Evolutionary conservation across 2,888 invertebrate species (phyloP), one percentile per base, ranked within the genome.

Genomic region (Nephrocerus scutellatus): DNA sequence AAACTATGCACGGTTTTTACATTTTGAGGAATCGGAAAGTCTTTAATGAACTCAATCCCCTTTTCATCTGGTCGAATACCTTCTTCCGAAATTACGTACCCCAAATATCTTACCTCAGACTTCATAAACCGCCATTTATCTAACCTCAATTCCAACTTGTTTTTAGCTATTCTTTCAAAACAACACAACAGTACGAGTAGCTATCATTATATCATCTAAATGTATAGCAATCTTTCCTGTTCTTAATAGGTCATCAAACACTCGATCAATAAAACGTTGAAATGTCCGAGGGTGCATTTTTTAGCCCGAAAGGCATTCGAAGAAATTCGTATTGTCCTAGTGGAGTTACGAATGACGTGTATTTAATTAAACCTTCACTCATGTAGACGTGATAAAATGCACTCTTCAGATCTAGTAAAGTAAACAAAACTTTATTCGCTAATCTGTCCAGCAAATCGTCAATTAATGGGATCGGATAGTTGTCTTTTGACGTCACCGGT

Each of bases 141-240:
- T 25, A 32, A 8, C 10, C 16, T 23, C 16, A 43, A 33, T 23
- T 41, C 33, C 12, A 44, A 30, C 21, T 19, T 28, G 33, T 44
- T 38, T 14, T 15, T 24, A 2, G 31, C 28, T n/a, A 38, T 14
- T n/a, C 19, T 32, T 16, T 14, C 32, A 22, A 32, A 32, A 20
- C 18, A 24, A 28, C n/a, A 24, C 30, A 41, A 48, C 35, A 32
- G 44, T 38, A 20, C 40, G 36, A 9, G 46, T 46, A 8, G 45
- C 41, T 13, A 52, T 42, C 35, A 54, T 25, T 13, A 55, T 41
- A 39, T 55, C 54, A 28, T 54, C 54, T 32, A 55, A 45, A 39
- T 54, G 53, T 20, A 53, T 46, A 5, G 28, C 22, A 10, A 50
- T 32, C 22, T 43, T 42, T 9, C 45, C 43, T 9, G 32, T 33